Percentiles rank a stretch among this genome's conserved stretches.
These are phyloP conservation scores for Girardinus metallicus DNA, from an alignment of 2,797 vertebrate species.

Conservation along the genomic window DNA sequence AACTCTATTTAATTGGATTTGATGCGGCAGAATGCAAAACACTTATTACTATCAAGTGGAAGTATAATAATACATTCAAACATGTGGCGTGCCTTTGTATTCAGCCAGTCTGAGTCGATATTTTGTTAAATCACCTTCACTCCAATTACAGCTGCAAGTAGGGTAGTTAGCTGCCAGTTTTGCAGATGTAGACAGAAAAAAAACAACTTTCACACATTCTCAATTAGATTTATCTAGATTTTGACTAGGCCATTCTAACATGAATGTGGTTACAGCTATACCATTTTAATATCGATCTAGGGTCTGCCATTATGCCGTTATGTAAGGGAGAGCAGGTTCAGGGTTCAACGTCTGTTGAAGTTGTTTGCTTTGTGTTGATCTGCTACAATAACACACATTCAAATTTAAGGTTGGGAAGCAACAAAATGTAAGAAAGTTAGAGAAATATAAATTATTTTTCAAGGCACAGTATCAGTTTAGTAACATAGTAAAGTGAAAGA, in stretches of 20 bases:
- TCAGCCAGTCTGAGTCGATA: background rate
- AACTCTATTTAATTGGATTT: background rate
- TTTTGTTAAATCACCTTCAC: background rate
- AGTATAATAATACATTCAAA: background rate
- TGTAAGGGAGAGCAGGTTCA: background rate
- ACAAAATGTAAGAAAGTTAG: background rate
- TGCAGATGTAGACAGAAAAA: background rate
- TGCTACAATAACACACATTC: background rate
- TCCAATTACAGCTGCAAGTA: background rate
- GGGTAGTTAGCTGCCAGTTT: background rate
- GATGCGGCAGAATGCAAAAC: background rate
- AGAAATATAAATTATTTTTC: background rate
- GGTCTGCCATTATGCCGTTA: no score
- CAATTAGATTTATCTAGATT: background rate
- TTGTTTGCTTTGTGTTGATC: background rate
- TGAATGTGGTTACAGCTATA: background rate
- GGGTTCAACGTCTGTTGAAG: background rate
- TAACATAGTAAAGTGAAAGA: conserved; percentile 12
- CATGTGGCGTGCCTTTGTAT: background rate
- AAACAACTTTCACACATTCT: background rate
- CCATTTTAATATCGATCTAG: background rate
- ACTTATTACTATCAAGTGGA: background rate
- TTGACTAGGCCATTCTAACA: background rate
- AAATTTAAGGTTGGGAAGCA: background rate
- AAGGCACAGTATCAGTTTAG: conserved; percentile 10